These are phyloP conservation scores for Solenodon paradoxus DNA, from an alignment of 2,113 vertebrate species.

Conservation along the genomic window DNA sequence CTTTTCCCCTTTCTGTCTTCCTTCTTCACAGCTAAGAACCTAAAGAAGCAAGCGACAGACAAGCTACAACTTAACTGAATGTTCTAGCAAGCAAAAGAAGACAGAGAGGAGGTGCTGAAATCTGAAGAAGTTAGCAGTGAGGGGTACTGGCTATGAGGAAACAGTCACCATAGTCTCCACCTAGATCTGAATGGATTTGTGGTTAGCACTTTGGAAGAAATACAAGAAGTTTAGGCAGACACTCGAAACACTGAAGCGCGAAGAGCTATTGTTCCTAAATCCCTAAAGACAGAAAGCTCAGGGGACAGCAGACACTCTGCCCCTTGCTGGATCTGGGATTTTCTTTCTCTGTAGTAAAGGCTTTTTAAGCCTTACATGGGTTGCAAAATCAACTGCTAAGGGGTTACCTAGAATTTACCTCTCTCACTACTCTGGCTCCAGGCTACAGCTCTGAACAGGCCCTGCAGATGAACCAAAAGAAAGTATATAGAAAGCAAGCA, in stretches of 20 bases:
- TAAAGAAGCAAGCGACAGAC: not conserved
- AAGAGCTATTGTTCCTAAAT: not conserved
- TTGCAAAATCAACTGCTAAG: slow-evolving; percentile 73
- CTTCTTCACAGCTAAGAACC: not conserved
- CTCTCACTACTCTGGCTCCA: not conserved
- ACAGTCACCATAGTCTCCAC: not conserved
- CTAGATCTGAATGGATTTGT: not conserved
- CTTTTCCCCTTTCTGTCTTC: not conserved
- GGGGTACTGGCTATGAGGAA: not conserved
- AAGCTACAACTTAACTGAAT: not conserved
- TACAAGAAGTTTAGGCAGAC: not conserved
- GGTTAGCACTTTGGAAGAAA: not conserved
- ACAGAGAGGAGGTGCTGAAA: not conserved
- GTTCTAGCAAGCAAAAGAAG: not conserved
- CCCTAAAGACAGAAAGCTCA: not conserved
- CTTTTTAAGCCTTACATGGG: slow-evolving; percentile 82
- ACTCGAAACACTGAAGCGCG: not conserved
- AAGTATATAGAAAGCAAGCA: slow-evolving; percentile 64
- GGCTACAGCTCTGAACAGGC: slow-evolving; percentile 82
- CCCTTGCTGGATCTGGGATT: not conserved
- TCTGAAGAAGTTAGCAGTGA: not conserved
- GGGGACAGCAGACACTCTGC: not conserved
- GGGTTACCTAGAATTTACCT: not conserved
- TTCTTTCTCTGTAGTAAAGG: slow-evolving; percentile 68
- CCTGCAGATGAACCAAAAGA: slow-evolving; percentile 77